phyloP scores from a whole-genome alignment of 2,113 vertebrate species.

The Smithornis capensis region DNA sequence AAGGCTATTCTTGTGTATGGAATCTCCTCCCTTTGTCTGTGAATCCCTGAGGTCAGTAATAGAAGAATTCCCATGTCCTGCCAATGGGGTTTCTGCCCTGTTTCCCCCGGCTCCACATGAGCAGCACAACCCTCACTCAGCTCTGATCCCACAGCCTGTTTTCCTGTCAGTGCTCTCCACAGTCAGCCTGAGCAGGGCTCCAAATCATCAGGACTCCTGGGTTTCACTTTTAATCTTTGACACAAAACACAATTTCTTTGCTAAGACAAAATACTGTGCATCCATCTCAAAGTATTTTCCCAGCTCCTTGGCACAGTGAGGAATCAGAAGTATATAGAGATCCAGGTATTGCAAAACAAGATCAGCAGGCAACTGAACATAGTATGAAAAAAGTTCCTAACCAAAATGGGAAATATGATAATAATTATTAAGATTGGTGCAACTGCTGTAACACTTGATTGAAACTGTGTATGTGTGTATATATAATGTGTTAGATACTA shows the following conservation, averaged over 20 bases:
- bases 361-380: neutral
- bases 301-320: neutral
- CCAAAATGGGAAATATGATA: neutral
- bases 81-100: neutral
- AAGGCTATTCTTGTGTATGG: neutral
- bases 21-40: neutral
- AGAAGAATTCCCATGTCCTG: neutral
- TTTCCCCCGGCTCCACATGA: accelerated
- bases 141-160: neutral
- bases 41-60: neutral
- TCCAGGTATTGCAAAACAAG: neutral
- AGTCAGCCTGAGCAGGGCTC: neutral
- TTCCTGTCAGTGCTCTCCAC: neutral
- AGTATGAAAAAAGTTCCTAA: neutral
- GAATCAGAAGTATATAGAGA: neutral
- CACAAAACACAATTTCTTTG: neutral
- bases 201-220: neutral
- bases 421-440: neutral
- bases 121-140: neutral
- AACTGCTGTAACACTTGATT: neutral
- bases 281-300: neutral
- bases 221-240: neutral
- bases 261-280: neutral
- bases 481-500: neutral
- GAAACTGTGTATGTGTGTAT: neutral